phyloP scores from a whole-genome alignment of 2,888 invertebrate genomes.

The Ornithoptera alexandrae region DNA sequence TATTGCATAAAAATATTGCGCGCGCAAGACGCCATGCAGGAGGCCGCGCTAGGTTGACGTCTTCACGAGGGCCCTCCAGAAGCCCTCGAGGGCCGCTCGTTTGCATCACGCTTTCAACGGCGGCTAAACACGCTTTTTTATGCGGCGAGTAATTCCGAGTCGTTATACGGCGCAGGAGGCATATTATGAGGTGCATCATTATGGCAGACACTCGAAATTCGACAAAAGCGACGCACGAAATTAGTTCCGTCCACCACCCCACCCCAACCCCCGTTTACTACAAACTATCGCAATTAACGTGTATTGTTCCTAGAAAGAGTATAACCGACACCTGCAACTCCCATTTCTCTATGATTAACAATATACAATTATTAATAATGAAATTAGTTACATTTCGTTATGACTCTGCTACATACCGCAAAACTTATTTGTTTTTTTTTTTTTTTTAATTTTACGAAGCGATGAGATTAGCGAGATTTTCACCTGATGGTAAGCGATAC shows the following conservation, averaged over 20 bases:
- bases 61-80: slow-evolving; percentile 39
- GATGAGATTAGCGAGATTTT: too few relatives aligned
- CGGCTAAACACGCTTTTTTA: slow-evolving; percentile 38
- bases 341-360: too few relatives aligned
- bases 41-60: slow-evolving; percentile 39
- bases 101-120: slow-evolving; percentile 37
- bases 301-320: too few relatives aligned
- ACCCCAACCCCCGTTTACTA: neutral
- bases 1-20: slow-evolving; percentile 3
- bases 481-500: too few relatives aligned
- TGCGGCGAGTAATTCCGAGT: slow-evolving; percentile 35
- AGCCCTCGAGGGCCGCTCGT: slow-evolving; percentile 36
- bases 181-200: slow-evolving; percentile 28
- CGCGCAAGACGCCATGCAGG: slow-evolving; percentile 25
- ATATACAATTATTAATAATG: too few relatives aligned
- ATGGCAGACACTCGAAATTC: slow-evolving; percentile 26
- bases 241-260: slow-evolving; percentile 6
- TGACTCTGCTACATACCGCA: too few relatives aligned
- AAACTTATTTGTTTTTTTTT: too few relatives aligned
- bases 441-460: too few relatives aligned
- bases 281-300: neutral
- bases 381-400: too few relatives aligned
- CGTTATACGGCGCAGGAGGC: slow-evolving; percentile 26
- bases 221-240: slow-evolving; percentile 23
- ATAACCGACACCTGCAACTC: too few relatives aligned